Evolutionary conservation across 2,888 invertebrate species (phyloP).

Genomic region (Lycaena phlaeas): DNA sequence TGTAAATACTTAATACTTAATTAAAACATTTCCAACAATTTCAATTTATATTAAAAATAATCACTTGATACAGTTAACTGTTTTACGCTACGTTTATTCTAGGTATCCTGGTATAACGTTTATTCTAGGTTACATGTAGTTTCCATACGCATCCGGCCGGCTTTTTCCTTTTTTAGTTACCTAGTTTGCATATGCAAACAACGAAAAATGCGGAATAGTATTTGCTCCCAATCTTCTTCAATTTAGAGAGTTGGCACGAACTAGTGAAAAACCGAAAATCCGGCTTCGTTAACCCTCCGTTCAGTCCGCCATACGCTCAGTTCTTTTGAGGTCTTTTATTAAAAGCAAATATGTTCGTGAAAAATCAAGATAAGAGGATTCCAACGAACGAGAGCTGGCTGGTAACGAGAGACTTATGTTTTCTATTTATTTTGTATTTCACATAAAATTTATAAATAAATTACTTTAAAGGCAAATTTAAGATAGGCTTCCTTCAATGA

Average conservation of each 20-base stretch:
- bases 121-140: too few relatives aligned
- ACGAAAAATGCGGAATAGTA: conserved; percentile 3
- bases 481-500: too few relatives aligned
- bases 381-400: neutral
- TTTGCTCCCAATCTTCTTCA: conserved; percentile 7
- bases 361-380: conserved; percentile 9
- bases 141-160: too few relatives aligned
- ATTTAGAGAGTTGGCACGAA: conserved; percentile 8
- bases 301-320: conserved; percentile 1
- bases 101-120: too few relatives aligned
- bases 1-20: too few relatives aligned
- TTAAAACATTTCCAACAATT: too few relatives aligned
- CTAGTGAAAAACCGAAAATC: conserved; percentile 10
- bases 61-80: too few relatives aligned
- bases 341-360: conserved; percentile 4
- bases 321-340: conserved; percentile 9
- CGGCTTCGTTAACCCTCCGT: conserved; percentile 13
- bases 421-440: neutral
- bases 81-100: too few relatives aligned
- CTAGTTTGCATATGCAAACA: conserved; percentile 2
- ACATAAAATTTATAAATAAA: too few relatives aligned
- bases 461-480: too few relatives aligned
- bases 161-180: too few relatives aligned
- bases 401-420: neutral
- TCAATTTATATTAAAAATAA: too few relatives aligned